Evolutionary conservation across 2,888 invertebrate genomes (phyloP).

Genomic region (Pyrocoelia pectoralis): DNA sequence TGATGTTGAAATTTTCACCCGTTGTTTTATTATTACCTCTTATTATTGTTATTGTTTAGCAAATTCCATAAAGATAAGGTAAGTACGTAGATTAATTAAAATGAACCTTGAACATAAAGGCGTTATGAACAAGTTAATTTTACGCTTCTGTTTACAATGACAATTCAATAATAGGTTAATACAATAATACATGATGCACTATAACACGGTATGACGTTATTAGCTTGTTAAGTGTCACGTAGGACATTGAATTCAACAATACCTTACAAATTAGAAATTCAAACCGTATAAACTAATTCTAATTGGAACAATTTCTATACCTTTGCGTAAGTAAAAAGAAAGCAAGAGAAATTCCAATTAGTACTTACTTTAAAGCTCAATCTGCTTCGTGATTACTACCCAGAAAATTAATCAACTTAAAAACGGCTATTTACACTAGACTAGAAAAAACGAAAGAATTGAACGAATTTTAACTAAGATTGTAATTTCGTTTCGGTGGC

Average conservation of each 20-base stretch:
- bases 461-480: no score
- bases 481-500: no score
- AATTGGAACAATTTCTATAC: not conserved
- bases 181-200: not conserved
- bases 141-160: not conserved
- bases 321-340: not conserved
- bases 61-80: not conserved
- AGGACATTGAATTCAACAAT: not conserved
- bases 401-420: no score
- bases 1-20: not conserved
- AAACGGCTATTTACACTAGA: no score
- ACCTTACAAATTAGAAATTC: not conserved
- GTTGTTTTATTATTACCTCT: no score
- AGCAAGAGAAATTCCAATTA: no score
- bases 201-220: not conserved
- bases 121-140: not conserved
- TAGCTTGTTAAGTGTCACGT: not conserved
- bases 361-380: no score
- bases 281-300: not conserved
- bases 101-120: not conserved
- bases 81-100: not conserved
- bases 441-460: no score
- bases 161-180: not conserved
- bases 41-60: not conserved
- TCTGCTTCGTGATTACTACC: no score